Evolutionary conservation across 2,888 invertebrate genomes (phyloP).

Genomic region (Drosophila barbarae): DNA sequence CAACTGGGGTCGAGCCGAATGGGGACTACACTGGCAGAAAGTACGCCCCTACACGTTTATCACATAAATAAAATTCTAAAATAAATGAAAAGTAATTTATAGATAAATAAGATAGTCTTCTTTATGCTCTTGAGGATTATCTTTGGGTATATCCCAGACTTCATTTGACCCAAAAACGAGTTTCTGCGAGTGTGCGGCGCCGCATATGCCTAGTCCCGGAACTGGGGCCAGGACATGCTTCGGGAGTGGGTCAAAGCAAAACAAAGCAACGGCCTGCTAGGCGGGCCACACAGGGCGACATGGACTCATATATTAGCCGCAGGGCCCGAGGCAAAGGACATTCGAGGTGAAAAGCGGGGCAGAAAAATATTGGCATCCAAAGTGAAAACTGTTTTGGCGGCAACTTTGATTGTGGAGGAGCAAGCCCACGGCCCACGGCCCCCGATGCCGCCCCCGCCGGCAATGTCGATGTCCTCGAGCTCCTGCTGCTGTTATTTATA

Average conservation of each 20-base stretch:
- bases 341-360: constrained; percentile 50
- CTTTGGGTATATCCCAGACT: neutral
- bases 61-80: neutral
- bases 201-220: constrained; percentile 35
- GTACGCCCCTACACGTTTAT: no score
- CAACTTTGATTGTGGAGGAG: constrained; percentile 65
- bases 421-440: neutral
- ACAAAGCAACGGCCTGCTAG: constrained; percentile 43
- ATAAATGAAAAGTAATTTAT: neutral
- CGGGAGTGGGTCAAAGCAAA: constrained; percentile 57
- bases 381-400: constrained; percentile 72
- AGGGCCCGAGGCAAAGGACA: constrained; percentile 61
- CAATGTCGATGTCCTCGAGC: constrained; percentile 20
- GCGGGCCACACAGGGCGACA: constrained; percentile 63
- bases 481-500: constrained; percentile 66
- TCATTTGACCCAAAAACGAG: neutral
- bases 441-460: constrained; percentile 6
- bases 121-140: neutral
- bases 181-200: constrained; percentile 13
- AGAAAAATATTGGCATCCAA: constrained; percentile 69
- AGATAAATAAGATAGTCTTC: neutral
- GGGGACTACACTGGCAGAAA: constrained; percentile 13
- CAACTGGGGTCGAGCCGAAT: constrained; percentile 37
- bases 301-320: constrained; percentile 71
- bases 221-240: constrained; percentile 15